Base-by-base conservation (phyloP, 2,797 vertebrate genomes). In the Rhinichthys osculus region DNA sequence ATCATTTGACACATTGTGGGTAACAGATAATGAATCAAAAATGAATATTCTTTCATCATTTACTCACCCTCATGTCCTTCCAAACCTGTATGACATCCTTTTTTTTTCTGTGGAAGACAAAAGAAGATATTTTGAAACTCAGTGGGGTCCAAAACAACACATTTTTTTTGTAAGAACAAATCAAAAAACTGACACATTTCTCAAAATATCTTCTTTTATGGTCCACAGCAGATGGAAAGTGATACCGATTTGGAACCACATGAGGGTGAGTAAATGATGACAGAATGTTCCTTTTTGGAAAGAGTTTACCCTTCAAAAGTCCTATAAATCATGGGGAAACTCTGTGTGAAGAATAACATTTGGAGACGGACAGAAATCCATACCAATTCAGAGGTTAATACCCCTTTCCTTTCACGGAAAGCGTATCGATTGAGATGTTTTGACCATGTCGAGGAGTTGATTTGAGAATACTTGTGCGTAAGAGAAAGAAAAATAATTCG, bases 301-400 rank as follows among this genome's bases (percentile, higher is more conserved):
- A 78, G 4, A 17, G 14, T 78, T 62, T 4, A 64, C 7, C 57
- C 38, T 78, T 64, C 57, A 78, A 14, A 78, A 14, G 70, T 83
- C 40, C 33, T 4, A 10, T 50, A 64, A 23, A 62, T 78, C 81
- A 38, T 4, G 35, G 30, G 27, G 23, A n/a, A 66, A 42, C 35
- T 27, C 57, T 79, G 59, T 14, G 44, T n/a, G 7, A 35, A 69
- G 44, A 33, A 64, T 38, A 69, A 5, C 23, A 69, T 69, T 52
- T 35, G 13, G 6, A 81, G 64, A 52, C 11, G 0, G 44, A 16
- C 19, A 81, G 23, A 69, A 52, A 81, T 52, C 62, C 44, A 69
- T 81, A 81, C 13, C 78, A 50, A 35, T 74, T 64, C 40, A 35
- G 19, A 79, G 57, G 70, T 84, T 74, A 64, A 80, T 57, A 19